These are phyloP conservation scores for Galerucella pusilla DNA, from an alignment of 2,888 invertebrate genomes.

Conservation along the genomic window DNA sequence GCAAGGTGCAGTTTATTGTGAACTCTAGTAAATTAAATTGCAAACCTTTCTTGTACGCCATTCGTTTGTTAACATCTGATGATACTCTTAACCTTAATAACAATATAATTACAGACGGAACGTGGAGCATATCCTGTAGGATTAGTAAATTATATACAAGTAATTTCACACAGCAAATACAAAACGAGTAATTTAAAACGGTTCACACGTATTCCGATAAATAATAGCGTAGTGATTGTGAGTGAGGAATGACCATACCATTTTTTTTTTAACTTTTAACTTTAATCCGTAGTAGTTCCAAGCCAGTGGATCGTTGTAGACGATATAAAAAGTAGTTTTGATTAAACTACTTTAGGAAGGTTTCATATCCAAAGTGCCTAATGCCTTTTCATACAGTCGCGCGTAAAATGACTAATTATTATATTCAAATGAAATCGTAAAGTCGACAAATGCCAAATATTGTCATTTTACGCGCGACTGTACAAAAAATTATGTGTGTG, in stretches of 20 bases:
- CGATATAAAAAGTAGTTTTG: no score
- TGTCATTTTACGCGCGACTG: no score
- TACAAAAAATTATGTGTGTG: no score
- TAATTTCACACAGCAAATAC: neutral
- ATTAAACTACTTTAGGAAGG: no score
- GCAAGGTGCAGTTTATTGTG: no score
- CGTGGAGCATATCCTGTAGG: neutral
- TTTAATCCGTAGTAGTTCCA: no score
- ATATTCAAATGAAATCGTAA: no score
- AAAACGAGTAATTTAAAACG: neutral
- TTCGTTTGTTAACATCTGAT: neutral
- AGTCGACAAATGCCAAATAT: no score
- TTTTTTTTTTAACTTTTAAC: neutral
- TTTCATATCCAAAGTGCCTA: no score
- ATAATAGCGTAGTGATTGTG: neutral
- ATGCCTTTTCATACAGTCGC: neutral
- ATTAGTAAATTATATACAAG: conserved; percentile 4
- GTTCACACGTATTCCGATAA: conserved; percentile 7
- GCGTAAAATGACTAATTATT: no score
- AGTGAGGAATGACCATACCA: neutral
- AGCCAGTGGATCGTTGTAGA: no score
- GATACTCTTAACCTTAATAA: neutral
- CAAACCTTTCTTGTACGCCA: neutral
- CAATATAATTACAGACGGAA: neutral
- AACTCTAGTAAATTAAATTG: neutral